Evolutionary conservation across 1,140 invertebrate genomes (phyloP), one percentile per base, ranked within the genome.

Genomic region (Laodelphax striatellus): DNA sequence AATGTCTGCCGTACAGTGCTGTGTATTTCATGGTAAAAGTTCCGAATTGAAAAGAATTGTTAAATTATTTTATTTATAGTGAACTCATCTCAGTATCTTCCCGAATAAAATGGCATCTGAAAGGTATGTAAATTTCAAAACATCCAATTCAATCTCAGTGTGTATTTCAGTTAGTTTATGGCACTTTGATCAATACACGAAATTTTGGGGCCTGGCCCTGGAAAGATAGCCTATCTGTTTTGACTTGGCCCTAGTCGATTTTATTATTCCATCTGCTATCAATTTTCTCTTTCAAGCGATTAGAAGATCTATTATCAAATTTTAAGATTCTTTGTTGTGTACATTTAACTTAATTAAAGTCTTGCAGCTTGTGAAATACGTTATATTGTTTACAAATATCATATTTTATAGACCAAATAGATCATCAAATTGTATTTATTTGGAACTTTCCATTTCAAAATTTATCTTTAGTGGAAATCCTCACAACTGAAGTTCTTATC

Each of bases 1-100:
- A 19, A 50, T 50, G 46, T 50, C 46, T 50, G 46, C 46, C 46
- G 46, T 16, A 19, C 16, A 17, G 46, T 17, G 21, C 46, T 50
- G 21, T 50, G 46, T 50, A 22, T 50, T 50, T 50, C 21, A 50
- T 50, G 46, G 46, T 50, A 50, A 50, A 50, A 50, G 46, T 50
- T 50, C 46, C 46, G 14, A 50, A 19, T 19, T 50, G 8, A 50
- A 50, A 19, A 17, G 4, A 8, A 19, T 50, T 50, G 46, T 22
- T 50, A 50, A 50, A 22, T 19, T 19, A 22, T 50, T 50, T 8
- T 19, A 50, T 17, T 50, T 19, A 19, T 50, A 50, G 46, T 19
- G 46, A 19, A 50, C 21, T 50, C 21, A 50, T 50, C 21, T 50
- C 14, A 19, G 5, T 5, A 50, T 19, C 46, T 13, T 50, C 46